Percentiles rank a stretch among this genome's conserved stretches.
Conservation (phyloP, 1,140 invertebrate species). For the Anagrus nilaparvatae region DNA sequence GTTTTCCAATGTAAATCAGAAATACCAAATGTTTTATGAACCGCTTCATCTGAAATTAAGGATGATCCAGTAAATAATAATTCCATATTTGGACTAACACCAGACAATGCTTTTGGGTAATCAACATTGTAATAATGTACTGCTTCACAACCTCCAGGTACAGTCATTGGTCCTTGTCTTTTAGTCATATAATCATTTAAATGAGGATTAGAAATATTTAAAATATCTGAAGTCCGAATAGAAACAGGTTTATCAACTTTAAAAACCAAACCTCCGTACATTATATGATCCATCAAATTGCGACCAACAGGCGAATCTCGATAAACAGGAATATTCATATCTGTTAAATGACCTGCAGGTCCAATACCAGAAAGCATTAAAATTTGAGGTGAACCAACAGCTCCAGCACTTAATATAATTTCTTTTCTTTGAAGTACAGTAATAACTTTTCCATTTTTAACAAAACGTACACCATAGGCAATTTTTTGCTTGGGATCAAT, state of each 20-base stretch:
- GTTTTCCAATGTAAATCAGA: slow-evolving; percentile 18
- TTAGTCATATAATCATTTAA: neutral
- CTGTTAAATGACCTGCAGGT: slow-evolving; percentile 42
- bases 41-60: slow-evolving; percentile 14
- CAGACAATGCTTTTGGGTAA: slow-evolving; percentile 44
- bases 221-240: neutral
- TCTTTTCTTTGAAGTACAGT: slow-evolving; percentile 37
- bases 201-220: neutral
- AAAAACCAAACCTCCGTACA: slow-evolving; percentile 10
- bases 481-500: slow-evolving; percentile 44
- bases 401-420: slow-evolving; percentile 59
- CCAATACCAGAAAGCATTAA: slow-evolving; percentile 63
- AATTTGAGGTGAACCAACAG: slow-evolving; percentile 62
- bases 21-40: slow-evolving; percentile 14
- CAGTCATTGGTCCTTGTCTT: slow-evolving; percentile 2
- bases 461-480: slow-evolving; percentile 46
- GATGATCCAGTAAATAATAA: slow-evolving; percentile 45
- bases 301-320: slow-evolving; percentile 48
- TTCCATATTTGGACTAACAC: slow-evolving; percentile 33
- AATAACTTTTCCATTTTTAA: slow-evolving; percentile 23
- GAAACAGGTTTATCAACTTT: neutral
- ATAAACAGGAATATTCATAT: slow-evolving; percentile 32
- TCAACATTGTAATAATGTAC: no score
- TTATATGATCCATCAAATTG: slow-evolving; percentile 46
- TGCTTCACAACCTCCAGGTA: neutral